Conservation (phyloP, 2,888 invertebrate genomes). For the Heliothis peltigera region DNA sequence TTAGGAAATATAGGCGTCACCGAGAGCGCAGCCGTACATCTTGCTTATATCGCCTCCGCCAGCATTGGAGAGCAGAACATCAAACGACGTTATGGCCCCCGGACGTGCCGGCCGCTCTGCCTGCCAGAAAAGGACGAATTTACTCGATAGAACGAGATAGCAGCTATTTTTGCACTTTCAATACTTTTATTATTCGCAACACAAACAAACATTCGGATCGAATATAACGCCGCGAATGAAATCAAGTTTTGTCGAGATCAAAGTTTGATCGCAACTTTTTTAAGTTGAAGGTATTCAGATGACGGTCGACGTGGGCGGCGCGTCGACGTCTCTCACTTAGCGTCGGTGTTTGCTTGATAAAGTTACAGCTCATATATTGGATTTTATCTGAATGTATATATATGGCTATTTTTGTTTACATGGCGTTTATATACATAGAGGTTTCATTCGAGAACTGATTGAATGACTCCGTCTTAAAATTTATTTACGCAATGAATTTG, state of each 20-base stretch:
- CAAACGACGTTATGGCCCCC: constrained; percentile 89
- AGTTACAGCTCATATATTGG: constrained; percentile 31
- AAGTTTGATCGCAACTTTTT: constrained; percentile 68
- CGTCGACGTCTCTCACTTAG: constrained; percentile 41
- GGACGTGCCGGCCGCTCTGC: constrained; percentile 85
- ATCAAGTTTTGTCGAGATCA: constrained; percentile 69
- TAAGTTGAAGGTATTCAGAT: constrained; percentile 31
- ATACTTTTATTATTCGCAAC: constrained; percentile 86
- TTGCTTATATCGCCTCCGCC: constrained; percentile 85
- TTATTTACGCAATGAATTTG: too few relatives aligned
- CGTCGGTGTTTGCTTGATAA: constrained; percentile 39
- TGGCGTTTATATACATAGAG: constrained; percentile 3
- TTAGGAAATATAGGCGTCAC: constrained; percentile 89
- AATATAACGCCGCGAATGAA: constrained; percentile 70
- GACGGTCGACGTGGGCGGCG: constrained; percentile 40
- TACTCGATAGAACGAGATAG: constrained; percentile 74
- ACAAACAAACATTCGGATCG: constrained; percentile 81
- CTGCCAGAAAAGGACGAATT: constrained; percentile 77
- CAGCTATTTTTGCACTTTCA: constrained; percentile 81
- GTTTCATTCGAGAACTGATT: too few relatives aligned
- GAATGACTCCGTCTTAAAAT: too few relatives aligned
- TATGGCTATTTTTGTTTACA: constrained; percentile 22
- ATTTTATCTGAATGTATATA: constrained; percentile 29
- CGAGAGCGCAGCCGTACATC: constrained; percentile 89
- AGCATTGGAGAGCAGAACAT: constrained; percentile 90